Evolutionary conservation across 2,888 invertebrate species (phyloP), one percentile per base, ranked within the genome.

Genomic region (Odontothrips loti): DNA sequence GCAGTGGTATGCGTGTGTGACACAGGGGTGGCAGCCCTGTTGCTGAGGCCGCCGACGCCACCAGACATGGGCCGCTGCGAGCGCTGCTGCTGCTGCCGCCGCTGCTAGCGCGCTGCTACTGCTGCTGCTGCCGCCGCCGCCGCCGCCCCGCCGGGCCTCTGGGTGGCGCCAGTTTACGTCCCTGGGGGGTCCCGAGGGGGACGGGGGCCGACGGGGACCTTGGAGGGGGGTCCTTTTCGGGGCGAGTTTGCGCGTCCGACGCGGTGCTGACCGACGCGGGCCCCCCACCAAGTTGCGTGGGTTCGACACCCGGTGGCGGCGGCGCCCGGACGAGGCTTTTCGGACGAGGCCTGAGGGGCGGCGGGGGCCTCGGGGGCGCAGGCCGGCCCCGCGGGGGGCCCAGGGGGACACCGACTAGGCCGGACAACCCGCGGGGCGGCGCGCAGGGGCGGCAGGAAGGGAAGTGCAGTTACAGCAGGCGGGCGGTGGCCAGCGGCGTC

Each of bases 141-240:
- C 6, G 34, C 12, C 15, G 51, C 12, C 68, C 27, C 11, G 23
- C 68, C 68, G n/a, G 68, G 68, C 68, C n/a, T n/a, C 68, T 23
- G 68, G 20, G 20, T 75, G 68, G 68, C 68, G 68, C 68, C 68
- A 75, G 68, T 27, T 27, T 12, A 27, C 68, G 68, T 75, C 68
- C 68, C 68, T 75, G 68, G 27, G 68, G 68, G 68, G n/a, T 27
- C 68, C 12, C 27, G 11, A 27, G 68, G 68, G 23, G 27, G 68
- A 4, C 68, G 12, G 23, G 23, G 23, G 27, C n/a, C n/a, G n/a
- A 23, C n/a, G 23, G 68, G 27, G 68, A 58, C 58, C 58, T 58
- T 58, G 58, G 58, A 11, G 58, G 58, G 58, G 34, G 58, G 58
- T 58, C 58, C 58, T 58, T 17, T 43, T 58, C 20, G 58, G 58